phyloP scores from a whole-genome alignment of 2,888 invertebrate species.

The Achlya flavicornis region DNA sequence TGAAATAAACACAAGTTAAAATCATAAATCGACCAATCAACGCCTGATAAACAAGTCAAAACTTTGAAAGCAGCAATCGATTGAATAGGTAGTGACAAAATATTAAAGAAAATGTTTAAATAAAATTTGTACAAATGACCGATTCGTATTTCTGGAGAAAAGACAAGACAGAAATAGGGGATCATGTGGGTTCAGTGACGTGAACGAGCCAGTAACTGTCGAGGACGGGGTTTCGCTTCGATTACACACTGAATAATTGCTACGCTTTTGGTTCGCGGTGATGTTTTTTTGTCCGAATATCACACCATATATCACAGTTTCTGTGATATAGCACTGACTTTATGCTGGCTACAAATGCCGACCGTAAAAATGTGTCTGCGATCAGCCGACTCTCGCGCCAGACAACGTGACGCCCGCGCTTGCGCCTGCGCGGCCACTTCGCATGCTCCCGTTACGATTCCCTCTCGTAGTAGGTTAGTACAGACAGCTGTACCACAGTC shows the following conservation, averaged over 20 bases:
- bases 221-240: slow-evolving; percentile 24
- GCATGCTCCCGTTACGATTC: slow-evolving; percentile 13
- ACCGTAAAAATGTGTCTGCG: slow-evolving; percentile 37
- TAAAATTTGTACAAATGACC: slow-evolving; percentile 27
- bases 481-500: no score
- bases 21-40: not conserved
- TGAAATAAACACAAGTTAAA: not conserved
- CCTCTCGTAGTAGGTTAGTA: not conserved
- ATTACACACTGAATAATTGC: slow-evolving; percentile 32
- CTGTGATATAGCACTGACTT: slow-evolving; percentile 26
- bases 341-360: slow-evolving; percentile 17
- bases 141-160: slow-evolving; percentile 67
- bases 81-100: not conserved
- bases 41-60: not conserved
- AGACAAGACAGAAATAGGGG: slow-evolving; percentile 72
- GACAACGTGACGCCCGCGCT: slow-evolving; percentile 62
- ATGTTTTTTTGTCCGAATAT: slow-evolving; percentile 26
- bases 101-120: slow-evolving; percentile 27
- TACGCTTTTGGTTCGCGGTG: slow-evolving; percentile 23
- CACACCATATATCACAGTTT: slow-evolving; percentile 22
- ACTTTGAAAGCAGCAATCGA: not conserved
- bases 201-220: slow-evolving; percentile 27
- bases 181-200: slow-evolving; percentile 62
- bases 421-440: slow-evolving; percentile 23
- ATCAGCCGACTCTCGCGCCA: slow-evolving; percentile 43